Percentiles rank a stretch among this genome's conserved stretches.
phyloP scores from a whole-genome alignment of 1,140 invertebrate species.

The roundworm (Caenorhabditis elegans) region DNA sequence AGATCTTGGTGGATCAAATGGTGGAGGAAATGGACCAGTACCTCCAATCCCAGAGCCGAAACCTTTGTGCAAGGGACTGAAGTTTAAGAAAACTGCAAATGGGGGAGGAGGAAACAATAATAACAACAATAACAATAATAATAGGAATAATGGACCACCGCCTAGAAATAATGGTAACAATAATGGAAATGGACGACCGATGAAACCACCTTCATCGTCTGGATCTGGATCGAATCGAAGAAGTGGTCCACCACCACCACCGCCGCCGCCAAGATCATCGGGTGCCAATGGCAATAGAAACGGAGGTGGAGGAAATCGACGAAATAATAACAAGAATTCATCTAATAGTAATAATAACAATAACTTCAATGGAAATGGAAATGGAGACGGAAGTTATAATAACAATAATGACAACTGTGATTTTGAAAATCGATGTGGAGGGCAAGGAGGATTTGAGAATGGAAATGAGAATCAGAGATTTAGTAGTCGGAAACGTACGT shows the following conservation, averaged over 20 bases:
- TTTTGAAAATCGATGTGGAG: not conserved
- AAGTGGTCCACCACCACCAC: not conserved
- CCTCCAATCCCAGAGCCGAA: constrained; percentile 5
- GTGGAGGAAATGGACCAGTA: not conserved
- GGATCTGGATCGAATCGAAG: constrained; percentile 5
- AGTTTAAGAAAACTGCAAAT: not conserved
- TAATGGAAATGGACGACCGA: not conserved
- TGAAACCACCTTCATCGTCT: not conserved
- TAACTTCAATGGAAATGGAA: not conserved
- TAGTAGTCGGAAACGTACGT: not conserved
- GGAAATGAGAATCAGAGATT: constrained; percentile 16
- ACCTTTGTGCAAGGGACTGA: not conserved
- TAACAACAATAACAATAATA: not conserved
- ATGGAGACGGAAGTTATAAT: not conserved
- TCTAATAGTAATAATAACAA: not conserved
- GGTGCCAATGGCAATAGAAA: not conserved
- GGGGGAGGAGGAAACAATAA: not conserved
- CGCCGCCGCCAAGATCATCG: not conserved
- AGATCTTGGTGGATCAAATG: constrained; percentile 10
- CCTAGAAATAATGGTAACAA: not conserved
- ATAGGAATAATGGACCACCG: not conserved
- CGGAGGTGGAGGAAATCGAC: not conserved
- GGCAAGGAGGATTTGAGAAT: not conserved
- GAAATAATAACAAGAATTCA: not conserved
- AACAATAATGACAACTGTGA: not conserved